Base-by-base conservation (phyloP, 2,888 invertebrate species). In the Palloptera scutellata region DNA sequence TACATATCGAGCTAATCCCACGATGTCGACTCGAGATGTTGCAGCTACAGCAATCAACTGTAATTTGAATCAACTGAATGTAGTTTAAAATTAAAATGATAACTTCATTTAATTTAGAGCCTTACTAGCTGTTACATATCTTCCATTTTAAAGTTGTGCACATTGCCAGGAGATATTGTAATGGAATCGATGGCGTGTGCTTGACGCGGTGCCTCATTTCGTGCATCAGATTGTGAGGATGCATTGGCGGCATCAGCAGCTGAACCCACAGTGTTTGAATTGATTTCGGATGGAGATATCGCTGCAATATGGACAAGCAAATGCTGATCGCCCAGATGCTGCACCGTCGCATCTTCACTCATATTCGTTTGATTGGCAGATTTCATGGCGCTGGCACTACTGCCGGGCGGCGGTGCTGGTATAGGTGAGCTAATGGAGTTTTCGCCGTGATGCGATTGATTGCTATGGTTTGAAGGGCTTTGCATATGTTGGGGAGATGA, bases 101-200 rank as follows among this genome's bases (percentile, higher is more conserved):
- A 30, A 4, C 30, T n/a, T 30, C 30, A 30, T 30, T 30, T 30
- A 30, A n/a, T 30, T 30, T 30, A 30, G 30, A 30, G 6, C 30
- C 30, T 30, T 30, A 57, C 43, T 43, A 64, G 9, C 60, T 69
- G 72, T 80, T 84, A 84, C 74, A 85, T 83, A 69, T 83, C 80
- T 74, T 85, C 85, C 70, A 85, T 84, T 78, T 85, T 85, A 66
- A 85, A 85, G 71, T 78, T 80, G 68, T 83, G 81, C 52, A 80
- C 78, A 67, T 77, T 78, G 57, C 77, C 78, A 12, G 84, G 82
- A 13, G 84, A 84, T 76, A 84, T 84, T 63, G 82, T 83, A 64
- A 84, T 82, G 17, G 83, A 83, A 72, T 81, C 81, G 54, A 84
- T 83, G 20, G 84, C 81, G 70, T 81, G 83, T 19, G 82, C 80